Percentiles rank a stretch among this genome's conserved stretches.
These are phyloP conservation scores for Gavia stellata DNA, from an alignment of 2,113 vertebrate genomes.

Conservation along the genomic window DNA sequence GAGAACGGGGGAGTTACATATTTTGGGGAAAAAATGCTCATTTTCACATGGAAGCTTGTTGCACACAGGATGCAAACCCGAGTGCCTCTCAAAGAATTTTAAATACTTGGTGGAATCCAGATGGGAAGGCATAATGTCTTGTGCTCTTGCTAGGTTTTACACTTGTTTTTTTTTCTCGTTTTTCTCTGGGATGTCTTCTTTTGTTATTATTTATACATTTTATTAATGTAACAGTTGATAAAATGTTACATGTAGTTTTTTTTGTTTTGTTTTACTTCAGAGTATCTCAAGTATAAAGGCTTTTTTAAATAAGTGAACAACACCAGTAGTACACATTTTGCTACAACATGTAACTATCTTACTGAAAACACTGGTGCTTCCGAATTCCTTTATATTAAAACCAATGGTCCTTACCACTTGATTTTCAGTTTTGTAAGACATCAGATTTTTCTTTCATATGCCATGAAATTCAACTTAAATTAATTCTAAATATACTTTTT, in stretches of 20 bases:
- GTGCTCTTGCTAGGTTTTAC: neutral
- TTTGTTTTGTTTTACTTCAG: neutral
- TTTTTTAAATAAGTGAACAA: neutral
- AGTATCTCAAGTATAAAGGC: neutral
- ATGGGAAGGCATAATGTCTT: neutral
- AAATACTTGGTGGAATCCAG: neutral
- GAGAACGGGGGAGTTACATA: neutral
- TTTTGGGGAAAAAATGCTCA: neutral
- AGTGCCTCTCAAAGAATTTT: neutral
- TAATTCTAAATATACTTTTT: neutral
- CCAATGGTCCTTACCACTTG: neutral
- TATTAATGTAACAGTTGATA: neutral
- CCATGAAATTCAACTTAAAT: neutral
- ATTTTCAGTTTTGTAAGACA: neutral
- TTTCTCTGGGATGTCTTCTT: neutral
- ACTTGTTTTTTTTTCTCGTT: neutral
- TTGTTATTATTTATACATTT: neutral
- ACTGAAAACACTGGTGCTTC: neutral
- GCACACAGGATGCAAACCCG: neutral
- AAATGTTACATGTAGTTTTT: neutral
- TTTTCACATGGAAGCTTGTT: neutral
- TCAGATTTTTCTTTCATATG: neutral
- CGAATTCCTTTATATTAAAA: neutral
- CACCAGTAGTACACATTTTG: neutral
- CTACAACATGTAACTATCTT: neutral